Percentiles rank a stretch among this genome's conserved stretches.
Evolutionary conservation across 2,888 invertebrate genomes (phyloP).

Genomic region (Petrophora chlorosata): DNA sequence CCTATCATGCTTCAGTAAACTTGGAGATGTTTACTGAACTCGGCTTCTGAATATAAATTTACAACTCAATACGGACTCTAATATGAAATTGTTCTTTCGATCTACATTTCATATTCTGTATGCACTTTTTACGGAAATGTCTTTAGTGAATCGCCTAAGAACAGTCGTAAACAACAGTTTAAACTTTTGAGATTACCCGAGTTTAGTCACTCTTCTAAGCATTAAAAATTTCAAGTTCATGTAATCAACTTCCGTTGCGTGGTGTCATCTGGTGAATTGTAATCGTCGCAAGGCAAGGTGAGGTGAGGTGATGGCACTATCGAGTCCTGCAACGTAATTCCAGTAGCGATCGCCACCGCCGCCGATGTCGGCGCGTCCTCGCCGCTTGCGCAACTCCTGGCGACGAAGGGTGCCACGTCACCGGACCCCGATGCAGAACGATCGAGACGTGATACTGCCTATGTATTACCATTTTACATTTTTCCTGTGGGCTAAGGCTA

Average conservation of each 20-base stretch:
- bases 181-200: background rate
- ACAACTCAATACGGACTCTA: no score
- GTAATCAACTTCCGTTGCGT: slow-evolving; percentile 37
- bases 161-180: no score
- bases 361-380: slow-evolving; percentile 68
- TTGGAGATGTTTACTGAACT: slow-evolving; percentile 23
- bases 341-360: slow-evolving; percentile 42
- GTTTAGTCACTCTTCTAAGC: background rate
- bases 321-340: slow-evolving; percentile 41
- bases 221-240: slow-evolving; percentile 28
- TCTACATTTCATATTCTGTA: no score
- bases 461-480: slow-evolving; percentile 65
- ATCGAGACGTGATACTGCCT: slow-evolving; percentile 65
- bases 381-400: slow-evolving; percentile 56
- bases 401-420: slow-evolving; percentile 61
- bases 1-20: slow-evolving; percentile 21
- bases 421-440: slow-evolving; percentile 49
- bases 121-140: no score
- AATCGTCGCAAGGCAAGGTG: slow-evolving; percentile 37
- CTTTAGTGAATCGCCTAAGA: no score
- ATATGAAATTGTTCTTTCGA: no score
- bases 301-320: slow-evolving; percentile 32
- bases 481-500: slow-evolving; percentile 62
- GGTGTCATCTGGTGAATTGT: slow-evolving; percentile 35
- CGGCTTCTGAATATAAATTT: slow-evolving; percentile 7